These are phyloP conservation scores for Echinarachnius parma DNA, from an alignment of 53 echinoderm and acorn worm species.

Conservation along the genomic window DNA sequence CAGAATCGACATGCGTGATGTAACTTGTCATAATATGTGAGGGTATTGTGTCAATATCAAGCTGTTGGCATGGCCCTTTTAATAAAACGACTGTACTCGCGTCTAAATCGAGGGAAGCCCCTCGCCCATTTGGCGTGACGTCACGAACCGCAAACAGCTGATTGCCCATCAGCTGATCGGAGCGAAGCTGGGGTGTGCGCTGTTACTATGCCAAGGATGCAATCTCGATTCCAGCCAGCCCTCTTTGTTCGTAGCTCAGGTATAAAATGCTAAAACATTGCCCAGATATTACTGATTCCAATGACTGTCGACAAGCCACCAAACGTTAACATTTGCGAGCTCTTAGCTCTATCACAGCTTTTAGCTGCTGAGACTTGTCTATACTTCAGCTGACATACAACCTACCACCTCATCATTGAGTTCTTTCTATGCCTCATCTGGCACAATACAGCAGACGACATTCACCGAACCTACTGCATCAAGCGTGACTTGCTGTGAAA, in stretches of 20 bases:
- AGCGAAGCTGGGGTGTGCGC: conserved; percentile 1
- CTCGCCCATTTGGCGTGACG: not conserved
- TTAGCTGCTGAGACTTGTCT: too few relatives aligned
- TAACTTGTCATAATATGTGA: not conserved
- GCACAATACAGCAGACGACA: not conserved
- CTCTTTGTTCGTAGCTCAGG: too few relatives aligned
- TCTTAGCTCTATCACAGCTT: too few relatives aligned
- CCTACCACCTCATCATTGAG: not conserved
- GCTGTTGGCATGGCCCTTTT: not conserved
- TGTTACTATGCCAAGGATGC: conserved; percentile 25
- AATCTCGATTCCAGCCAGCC: too few relatives aligned
- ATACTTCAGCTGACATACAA: not conserved
- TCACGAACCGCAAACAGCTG: conserved; percentile 45
- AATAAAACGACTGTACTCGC: conserved; percentile 11
- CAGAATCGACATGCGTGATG: not conserved
- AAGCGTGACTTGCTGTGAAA: not conserved
- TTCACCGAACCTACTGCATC: not conserved
- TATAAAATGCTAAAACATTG: too few relatives aligned
- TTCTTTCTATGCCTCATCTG: not conserved
- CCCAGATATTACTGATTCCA: too few relatives aligned
- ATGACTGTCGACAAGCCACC: too few relatives aligned
- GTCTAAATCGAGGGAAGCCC: conserved; percentile 34
- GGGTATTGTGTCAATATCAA: not conserved
- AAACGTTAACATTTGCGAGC: too few relatives aligned
- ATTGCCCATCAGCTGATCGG: conserved; percentile 54